phyloP scores from a whole-genome alignment of 2,797 vertebrate genomes.

The Sebastes trivittatus region DNA sequence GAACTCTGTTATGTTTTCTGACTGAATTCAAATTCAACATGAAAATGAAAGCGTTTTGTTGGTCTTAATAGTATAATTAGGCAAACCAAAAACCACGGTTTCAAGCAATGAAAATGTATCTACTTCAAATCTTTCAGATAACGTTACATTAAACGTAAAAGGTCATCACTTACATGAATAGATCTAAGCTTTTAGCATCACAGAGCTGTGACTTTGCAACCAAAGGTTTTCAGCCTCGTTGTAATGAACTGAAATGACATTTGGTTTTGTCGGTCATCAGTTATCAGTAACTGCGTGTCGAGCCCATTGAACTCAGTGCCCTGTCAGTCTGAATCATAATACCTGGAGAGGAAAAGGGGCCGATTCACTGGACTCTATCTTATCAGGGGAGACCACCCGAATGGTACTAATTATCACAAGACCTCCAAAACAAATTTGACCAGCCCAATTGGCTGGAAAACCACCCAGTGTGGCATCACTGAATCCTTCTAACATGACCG shows the following conservation, averaged over 20 bases:
- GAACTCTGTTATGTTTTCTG: neutral
- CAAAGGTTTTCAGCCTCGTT: neutral
- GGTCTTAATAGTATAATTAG: neutral
- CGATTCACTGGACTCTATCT: neutral
- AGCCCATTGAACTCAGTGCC: constrained; percentile 21
- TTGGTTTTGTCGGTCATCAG: constrained; percentile 9
- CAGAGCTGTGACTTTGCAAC: neutral
- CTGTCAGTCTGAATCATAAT: constrained; percentile 19
- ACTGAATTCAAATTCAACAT: neutral
- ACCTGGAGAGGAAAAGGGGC: neutral
- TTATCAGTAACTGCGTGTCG: constrained; percentile 1
- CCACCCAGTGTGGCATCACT: neutral
- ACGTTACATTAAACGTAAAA: neutral
- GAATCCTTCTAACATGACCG: neutral
- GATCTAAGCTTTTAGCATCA: neutral
- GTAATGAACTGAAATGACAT: constrained; percentile 4
- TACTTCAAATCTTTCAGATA: neutral
- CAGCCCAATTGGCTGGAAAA: neutral
- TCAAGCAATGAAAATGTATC: neutral
- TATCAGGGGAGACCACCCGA: neutral
- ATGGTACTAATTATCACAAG: neutral
- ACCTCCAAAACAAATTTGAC: neutral
- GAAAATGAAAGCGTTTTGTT: neutral
- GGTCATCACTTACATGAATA: neutral
- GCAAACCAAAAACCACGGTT: neutral